Conservation (phyloP, 37 sponge, comb jelly and placozoan species). For the Tethya wilhelma region DNA sequence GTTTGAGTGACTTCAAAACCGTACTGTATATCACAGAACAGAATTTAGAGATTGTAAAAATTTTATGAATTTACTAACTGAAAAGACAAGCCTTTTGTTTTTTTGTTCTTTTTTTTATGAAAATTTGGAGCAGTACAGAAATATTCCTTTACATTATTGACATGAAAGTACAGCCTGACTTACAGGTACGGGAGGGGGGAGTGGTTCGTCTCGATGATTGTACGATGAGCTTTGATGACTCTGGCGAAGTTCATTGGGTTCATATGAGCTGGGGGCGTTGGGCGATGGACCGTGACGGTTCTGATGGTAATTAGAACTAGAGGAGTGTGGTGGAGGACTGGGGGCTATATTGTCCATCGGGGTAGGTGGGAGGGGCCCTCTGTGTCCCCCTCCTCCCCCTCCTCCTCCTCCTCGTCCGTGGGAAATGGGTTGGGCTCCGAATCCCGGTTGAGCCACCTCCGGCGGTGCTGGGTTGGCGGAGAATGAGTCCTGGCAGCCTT, state of each 20-base stretch:
- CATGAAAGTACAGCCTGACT: too few relatives aligned
- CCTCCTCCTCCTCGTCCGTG: background rate
- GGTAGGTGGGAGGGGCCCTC: conserved; percentile 47
- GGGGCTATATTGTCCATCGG: background rate
- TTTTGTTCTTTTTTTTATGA: too few relatives aligned
- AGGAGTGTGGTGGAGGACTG: conserved; percentile 20
- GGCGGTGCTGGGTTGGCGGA: background rate
- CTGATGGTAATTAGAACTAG: conserved; percentile 5
- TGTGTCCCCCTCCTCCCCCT: background rate
- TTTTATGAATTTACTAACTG: too few relatives aligned
- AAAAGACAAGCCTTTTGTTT: too few relatives aligned
- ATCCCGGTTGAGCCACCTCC: background rate
- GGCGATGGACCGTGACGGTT: conserved; percentile 9
- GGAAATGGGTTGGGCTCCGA: background rate
- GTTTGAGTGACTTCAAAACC: too few relatives aligned
- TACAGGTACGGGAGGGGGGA: conserved; percentile 27
- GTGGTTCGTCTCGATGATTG: background rate
- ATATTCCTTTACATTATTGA: too few relatives aligned
- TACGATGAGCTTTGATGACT: background rate
- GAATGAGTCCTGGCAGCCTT: conserved; percentile 46
- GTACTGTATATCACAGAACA: too few relatives aligned
- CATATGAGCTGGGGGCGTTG: conserved; percentile 2
- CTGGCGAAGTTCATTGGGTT: background rate
- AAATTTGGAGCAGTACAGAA: too few relatives aligned
- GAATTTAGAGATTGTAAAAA: too few relatives aligned